phyloP scores from a whole-genome alignment of 2,113 vertebrate species.

The Hylia prasina region DNA sequence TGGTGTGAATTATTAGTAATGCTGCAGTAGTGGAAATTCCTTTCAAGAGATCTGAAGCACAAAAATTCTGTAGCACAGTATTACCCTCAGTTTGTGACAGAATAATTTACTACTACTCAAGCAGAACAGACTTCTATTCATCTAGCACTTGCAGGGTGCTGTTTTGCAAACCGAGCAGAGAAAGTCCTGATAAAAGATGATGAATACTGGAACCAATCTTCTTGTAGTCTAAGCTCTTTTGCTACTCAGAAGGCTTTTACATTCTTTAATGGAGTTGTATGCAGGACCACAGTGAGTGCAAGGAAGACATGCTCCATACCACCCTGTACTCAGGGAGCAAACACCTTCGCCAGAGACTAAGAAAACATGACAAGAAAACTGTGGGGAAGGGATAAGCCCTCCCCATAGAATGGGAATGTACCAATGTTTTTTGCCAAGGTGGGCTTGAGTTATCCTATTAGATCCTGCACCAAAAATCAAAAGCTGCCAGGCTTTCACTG shows the following conservation, averaged over 20 bases:
- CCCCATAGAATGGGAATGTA: fast-evolving
- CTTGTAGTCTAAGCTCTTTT: not conserved
- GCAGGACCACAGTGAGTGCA: not conserved
- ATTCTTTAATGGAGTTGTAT: not conserved
- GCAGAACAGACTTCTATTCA: not conserved
- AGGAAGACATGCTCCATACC: not conserved
- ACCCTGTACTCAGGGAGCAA: not conserved
- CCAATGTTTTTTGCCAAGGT: not conserved
- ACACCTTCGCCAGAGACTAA: not conserved
- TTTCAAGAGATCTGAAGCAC: slow-evolving; percentile 17
- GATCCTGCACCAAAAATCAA: not conserved
- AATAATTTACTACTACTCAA: not conserved
- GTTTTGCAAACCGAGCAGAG: not conserved
- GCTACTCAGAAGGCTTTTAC: not conserved
- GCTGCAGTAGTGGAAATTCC: not conserved
- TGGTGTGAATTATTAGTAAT: not conserved
- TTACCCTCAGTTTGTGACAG: not conserved
- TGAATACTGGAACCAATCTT: not conserved
- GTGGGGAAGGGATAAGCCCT: not conserved
- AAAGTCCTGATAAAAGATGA: not conserved
- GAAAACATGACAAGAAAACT: not conserved
- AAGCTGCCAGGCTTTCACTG: not conserved
- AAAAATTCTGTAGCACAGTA: not conserved
- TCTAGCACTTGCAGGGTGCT: not conserved
- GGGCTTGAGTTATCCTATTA: not conserved